Evolutionary conservation across 1,140 invertebrate species (phyloP), one percentile per base, ranked within the genome.

Genomic region (Alviniconcha marisindica): DNA sequence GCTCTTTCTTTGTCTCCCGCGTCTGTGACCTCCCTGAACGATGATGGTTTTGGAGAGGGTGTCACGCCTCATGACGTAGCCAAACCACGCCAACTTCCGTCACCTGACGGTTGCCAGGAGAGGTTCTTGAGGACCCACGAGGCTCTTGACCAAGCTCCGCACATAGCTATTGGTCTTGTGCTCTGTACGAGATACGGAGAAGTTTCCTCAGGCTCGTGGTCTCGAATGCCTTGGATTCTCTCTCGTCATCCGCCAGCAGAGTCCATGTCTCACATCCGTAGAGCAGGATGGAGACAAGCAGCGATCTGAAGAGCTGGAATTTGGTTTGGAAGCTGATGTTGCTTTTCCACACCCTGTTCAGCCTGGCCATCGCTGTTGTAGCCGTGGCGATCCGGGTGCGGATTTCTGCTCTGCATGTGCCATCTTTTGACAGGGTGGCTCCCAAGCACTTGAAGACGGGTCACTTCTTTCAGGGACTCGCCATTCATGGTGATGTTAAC

Each of bases 141-240:
- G 14, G 2, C n/a, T 4, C n/a, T n/a, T 10, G 2, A 69, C 10
- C 2, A 0, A 31, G 63, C 10, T 69, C 10, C 63, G 2, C 12
- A 69, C 63, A 12, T 3, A 69, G 2, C n/a, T n/a, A 36, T 69
- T 69, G 63, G 63, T 69, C 10, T 69, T 69, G 63, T 69, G 63
- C 33, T 69, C 63, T 2, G 2, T 2, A n/a, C 2, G n/a, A 28
- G 14, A 69, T 69, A 0, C 63, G 63, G 63, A 3, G 63, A 14
- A 69, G 63, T 36, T 10, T 69, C 10, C 63, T 69, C 63, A 69
- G 63, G 63, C 63, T 21, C 14, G 14, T 69, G 63, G n/a, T 69
- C 63, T 69, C 63, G 10, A 69, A 69, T 2, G 63, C 63, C 63
- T 69, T 12, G 63, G n/a, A 0, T 69, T 2, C n/a, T 36, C 10